These are phyloP conservation scores for Pseudoatta argentina DNA, from an alignment of 1,140 invertebrate species.

Conservation along the genomic window DNA sequence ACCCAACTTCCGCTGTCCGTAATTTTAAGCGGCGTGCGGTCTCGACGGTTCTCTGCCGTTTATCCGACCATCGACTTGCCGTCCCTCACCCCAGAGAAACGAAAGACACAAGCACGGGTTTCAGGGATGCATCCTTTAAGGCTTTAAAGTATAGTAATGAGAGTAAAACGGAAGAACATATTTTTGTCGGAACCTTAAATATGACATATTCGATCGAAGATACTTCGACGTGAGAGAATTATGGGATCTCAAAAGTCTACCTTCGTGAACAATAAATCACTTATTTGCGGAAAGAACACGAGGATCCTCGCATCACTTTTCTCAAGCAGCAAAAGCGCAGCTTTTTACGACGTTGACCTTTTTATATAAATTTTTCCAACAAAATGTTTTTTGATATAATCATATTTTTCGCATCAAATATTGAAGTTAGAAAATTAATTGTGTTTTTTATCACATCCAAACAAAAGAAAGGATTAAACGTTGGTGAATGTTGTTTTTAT, in stretches of 20 bases:
- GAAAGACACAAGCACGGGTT: background rate
- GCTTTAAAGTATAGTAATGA: too few relatives aligned
- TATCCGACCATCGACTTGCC: conserved; percentile 52
- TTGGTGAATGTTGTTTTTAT: background rate
- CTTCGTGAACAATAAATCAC: conserved; percentile 17
- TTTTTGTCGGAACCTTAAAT: background rate
- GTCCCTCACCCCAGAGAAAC: background rate
- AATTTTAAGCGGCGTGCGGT: conserved; percentile 64
- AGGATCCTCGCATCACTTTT: background rate
- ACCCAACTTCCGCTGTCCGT: conserved; percentile 55
- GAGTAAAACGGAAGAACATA: conserved; percentile 5
- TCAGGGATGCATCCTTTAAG: background rate
- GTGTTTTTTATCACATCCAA: background rate
- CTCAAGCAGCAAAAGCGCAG: background rate
- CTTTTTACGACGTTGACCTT: background rate
- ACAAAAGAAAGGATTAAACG: background rate
- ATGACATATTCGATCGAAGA: background rate
- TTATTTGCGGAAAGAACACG: background rate
- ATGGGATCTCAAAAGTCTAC: background rate
- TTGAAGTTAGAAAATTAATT: background rate
- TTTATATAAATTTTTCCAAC: conserved; percentile 7
- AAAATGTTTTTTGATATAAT: background rate
- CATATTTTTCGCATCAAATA: background rate
- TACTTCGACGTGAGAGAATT: background rate
- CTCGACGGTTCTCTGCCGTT: conserved; percentile 56